Base-by-base conservation (phyloP, 1,140 invertebrate species). In the Hermatobates lingyangjiaoensis region DNA sequence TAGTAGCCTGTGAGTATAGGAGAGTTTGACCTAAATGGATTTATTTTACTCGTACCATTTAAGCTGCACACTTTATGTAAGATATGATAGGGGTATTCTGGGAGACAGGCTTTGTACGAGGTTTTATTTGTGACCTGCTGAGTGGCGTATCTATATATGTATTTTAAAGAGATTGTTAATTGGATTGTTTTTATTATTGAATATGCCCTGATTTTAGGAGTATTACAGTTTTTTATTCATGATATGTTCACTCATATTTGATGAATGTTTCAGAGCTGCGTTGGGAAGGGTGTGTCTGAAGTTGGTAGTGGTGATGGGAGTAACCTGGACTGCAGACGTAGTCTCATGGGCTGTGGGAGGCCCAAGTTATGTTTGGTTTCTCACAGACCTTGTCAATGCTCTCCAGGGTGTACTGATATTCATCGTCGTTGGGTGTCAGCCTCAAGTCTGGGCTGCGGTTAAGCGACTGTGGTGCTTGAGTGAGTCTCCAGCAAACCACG, bases 381-480 rank as follows among this genome's bases (percentile, higher is more conserved):
- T 60, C 45, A 61, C 63, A 7, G 84, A 87, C 64, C 61, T 88
- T 54, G 73, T 89, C 61, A 90, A 88, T 66, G 77, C 81, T 45
- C 70, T 87, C 26, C 85, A 90, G 65, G 86, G 86, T 38, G 76
- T 89, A n/a, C 77, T 88, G 61, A 88, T 91, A 50, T 91, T 91
- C 64, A 74, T 84, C 55, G 85, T 89, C 38, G 84, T 88, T 45
- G 83, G 84, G 25, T 87, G 83, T 64, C 85, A 89, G 68, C 83
- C 83, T n/a, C 63, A 73, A 64, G 74, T 81, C 27, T 74, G 79
- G 62, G 72, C 77, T 21, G 79, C 79, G 20, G 64, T 80, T 14
- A 79, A 79, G 59, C 68, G 79, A 50, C 65, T 80, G 51, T 71
- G 75, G 68, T 73, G 75, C 69, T 71, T 72, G 67, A 70, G 67